Base-by-base conservation (phyloP, 2,113 vertebrate genomes). In the Rhynchomys soricoides region DNA sequence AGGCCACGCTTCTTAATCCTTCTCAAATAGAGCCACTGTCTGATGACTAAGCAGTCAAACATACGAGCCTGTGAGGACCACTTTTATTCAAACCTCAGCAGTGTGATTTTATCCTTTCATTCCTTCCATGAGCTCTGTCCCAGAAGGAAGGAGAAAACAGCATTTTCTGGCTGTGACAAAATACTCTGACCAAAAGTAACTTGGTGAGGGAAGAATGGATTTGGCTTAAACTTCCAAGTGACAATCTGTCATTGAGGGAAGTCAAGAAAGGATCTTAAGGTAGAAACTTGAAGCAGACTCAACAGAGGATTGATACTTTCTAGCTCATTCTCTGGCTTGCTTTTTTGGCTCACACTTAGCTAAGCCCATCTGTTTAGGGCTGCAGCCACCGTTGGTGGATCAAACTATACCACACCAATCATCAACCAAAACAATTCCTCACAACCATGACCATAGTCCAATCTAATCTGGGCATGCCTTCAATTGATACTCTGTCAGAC, bases 41-140 rank as follows among this genome's bases (percentile, higher is more conserved):
- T 57, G 78, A 52, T 57, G 21, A n/a, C 37, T 57, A 82, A 26
- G 21, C 37, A 40, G 21, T 82, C 52, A 82, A 82, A 24, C 24
- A 57, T 15, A 82, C 40, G 78, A 57, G 37, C 2, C 34, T 82
- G 24, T 57, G 11, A 55, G 52, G 21, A 21, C 6, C 52, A 82
- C 6, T 26, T 55, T 57, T 82, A 15, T 15, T 82, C 52, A 82
- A 57, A n/a, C 21, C 2, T 57, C 37, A 55, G 26, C 21, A 95
- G 8, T 24, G 9, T 6, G 48, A 50, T 37, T 73, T 66, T 24
- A n/a, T n/a, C 10, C 19, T 3, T n/a, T 83, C 12, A 37, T 16
- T 2, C 7, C 22, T 26, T n/a, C 6, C 31, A n/a, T 13, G 12
- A 50, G 12, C 17, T 31, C 45, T 57, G 11, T 1, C 19, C 0